A percentile compares a stretch with the other conserved stretches of the same genome.
Conservation (phyloP, 2,888 invertebrate genomes). For the Trichogramma evanescens region DNA sequence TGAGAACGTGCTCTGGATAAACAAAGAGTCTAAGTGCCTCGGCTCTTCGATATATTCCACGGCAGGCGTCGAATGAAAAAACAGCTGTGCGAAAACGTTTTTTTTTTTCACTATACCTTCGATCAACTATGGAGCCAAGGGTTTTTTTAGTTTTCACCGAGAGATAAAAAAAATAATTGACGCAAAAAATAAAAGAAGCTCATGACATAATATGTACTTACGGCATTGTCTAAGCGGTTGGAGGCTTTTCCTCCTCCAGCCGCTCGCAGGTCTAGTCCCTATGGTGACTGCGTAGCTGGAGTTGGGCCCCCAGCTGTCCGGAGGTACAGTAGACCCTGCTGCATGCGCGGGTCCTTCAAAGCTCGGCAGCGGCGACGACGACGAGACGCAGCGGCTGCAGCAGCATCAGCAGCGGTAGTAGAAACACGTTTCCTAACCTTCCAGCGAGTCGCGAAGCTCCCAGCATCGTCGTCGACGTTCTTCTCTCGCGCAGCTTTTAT, state of each 20-base stretch:
- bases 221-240: conserved; percentile 42
- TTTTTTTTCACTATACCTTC: too few species aligned
- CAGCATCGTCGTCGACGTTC: too few species aligned
- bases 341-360: background rate
- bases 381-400: background rate
- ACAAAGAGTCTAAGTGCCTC: too few species aligned
- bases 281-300: conserved; percentile 32
- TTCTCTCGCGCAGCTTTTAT: too few species aligned
- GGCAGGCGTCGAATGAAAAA: too few species aligned
- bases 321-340: background rate
- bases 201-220: conserved; percentile 28
- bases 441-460: too few species aligned
- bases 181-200: background rate
- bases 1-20: too few species aligned
- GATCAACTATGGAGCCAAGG: too few species aligned
- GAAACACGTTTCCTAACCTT: too few species aligned
- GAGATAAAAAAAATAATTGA: background rate
- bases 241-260: conserved; percentile 44
- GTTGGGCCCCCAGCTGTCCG: conserved; percentile 6
- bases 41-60: too few species aligned
- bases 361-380: background rate
- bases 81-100: too few species aligned
- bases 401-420: background rate
- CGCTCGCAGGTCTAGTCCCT: conserved; percentile 41
- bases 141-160: too few species aligned